Evolutionary conservation across 2,888 invertebrate species (phyloP).

Genomic region (Oxytorus armatus): DNA sequence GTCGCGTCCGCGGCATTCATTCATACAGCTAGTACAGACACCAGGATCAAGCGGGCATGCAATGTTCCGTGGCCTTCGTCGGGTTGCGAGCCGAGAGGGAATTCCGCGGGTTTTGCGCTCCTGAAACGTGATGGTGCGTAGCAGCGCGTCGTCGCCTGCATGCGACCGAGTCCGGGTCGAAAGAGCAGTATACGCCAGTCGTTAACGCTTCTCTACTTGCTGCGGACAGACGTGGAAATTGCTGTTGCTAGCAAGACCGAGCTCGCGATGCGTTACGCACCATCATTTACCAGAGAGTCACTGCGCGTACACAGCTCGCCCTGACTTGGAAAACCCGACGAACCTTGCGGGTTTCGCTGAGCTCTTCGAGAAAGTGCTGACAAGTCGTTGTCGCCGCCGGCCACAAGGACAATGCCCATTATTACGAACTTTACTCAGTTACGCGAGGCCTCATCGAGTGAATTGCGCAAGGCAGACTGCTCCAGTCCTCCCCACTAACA

Average conservation of each 20-base stretch:
- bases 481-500: slow-evolving; percentile 12
- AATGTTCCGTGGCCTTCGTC: slow-evolving; percentile 65
- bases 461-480: slow-evolving; percentile 50
- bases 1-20: slow-evolving; percentile 67
- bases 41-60: slow-evolving; percentile 53
- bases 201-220: slow-evolving; percentile 65
- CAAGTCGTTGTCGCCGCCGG: slow-evolving; percentile 43
- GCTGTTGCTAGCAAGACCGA: slow-evolving; percentile 44
- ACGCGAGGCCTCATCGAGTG: slow-evolving; percentile 47
- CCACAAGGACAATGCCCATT: slow-evolving; percentile 67
- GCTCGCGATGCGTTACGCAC: slow-evolving; percentile 60
- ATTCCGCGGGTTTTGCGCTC: slow-evolving; percentile 70
- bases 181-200: slow-evolving; percentile 58
- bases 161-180: slow-evolving; percentile 58
- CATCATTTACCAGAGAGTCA: slow-evolving; percentile 56
- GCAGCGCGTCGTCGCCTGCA: slow-evolving; percentile 23
- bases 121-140: slow-evolving; percentile 63
- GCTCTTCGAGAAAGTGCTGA: slow-evolving; percentile 66
- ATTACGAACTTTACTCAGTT: slow-evolving; percentile 66
- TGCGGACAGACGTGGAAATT: slow-evolving; percentile 64
- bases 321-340: slow-evolving; percentile 23
- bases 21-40: slow-evolving; percentile 56
- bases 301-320: neutral
- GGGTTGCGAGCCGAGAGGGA: slow-evolving; percentile 64
- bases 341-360: slow-evolving; percentile 19